Evolutionary conservation across 2,797 vertebrate species (phyloP), one percentile per base, ranked within the genome.

Genomic region (Crocidura indochinensis): DNA sequence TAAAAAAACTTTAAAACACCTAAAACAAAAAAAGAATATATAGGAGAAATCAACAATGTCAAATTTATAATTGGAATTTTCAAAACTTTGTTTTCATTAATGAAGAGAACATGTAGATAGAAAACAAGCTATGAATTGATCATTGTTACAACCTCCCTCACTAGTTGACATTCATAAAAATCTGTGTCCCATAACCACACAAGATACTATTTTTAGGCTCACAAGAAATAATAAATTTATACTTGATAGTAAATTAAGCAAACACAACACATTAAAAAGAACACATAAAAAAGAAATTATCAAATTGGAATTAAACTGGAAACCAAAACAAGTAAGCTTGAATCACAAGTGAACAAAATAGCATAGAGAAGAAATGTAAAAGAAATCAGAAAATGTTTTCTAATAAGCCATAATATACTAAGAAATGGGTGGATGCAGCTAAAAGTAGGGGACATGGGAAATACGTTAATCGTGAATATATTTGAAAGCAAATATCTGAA

Each of bases 351-450:
- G 27, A 74, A 17, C 22, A 76, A 65, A 51, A 5, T 15, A 19
- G 8, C 20, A 60, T 3, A 51, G 14, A 67, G 4, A 60, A 9
- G 14, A 90, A 67, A n/a, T 29, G 62, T 5, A 51, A 62, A 4
- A 65, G 12, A 83, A 85, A 31, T 14, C 19, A 60, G 69, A 76
- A 90, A 91, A 64, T 73, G 24, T 31, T 60, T 73, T 14, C 27
- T 47, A 27, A 64, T 10, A 88, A 56, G 69, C 80, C 4, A 29
- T 8, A 31, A 62, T 38, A 47, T 56, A 12, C 53, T 17, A 53
- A 53, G n/a, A 53, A 12, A 14, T 53, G 4, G 51, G 56, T 62
- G 22, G 46, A 71, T 87, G 3, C 0, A 89, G 24, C 0, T 22
- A 64, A 44, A 47, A 38, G 38, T 38, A 38, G 38, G 38, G 38